These are phyloP conservation scores for Psettodes erumei DNA, from an alignment of 2,113 vertebrate genomes.

Conservation along the genomic window DNA sequence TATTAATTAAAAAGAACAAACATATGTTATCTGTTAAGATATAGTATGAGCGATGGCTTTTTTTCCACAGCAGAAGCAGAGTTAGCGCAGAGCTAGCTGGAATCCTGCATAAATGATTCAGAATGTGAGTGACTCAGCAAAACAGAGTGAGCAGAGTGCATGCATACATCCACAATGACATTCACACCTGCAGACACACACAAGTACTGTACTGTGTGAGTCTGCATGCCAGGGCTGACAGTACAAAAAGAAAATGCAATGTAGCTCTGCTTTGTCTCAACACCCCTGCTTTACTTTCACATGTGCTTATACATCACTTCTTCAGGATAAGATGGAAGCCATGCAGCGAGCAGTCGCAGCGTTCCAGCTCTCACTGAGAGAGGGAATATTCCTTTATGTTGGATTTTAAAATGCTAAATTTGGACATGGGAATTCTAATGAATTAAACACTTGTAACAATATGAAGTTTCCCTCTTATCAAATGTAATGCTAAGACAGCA, in stretches of 20 bases:
- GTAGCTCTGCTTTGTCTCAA: slow-evolving; percentile 28
- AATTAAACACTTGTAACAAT: neutral
- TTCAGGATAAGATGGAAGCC: neutral
- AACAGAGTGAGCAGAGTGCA: slow-evolving; percentile 18
- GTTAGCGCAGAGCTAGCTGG: neutral
- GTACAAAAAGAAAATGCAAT: slow-evolving; percentile 5
- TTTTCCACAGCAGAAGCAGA: neutral
- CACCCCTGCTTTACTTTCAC: neutral
- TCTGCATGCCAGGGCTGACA: neutral
- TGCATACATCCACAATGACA: neutral
- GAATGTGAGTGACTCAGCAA: slow-evolving; percentile 64
- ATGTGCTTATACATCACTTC: slow-evolving; percentile 35
- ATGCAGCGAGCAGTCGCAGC: neutral
- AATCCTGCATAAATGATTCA: slow-evolving; percentile 56
- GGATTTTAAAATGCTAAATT: neutral
- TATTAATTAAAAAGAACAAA: neutral
- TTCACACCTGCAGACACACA: slow-evolving; percentile 11
- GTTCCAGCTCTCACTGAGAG: neutral
- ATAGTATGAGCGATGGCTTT: neutral
- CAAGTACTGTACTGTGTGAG: neutral
- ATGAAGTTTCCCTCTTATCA: neutral
- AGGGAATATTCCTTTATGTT: neutral
- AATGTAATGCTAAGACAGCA: neutral
- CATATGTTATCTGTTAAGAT: neutral
- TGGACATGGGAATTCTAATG: neutral